Conservation (phyloP, 2,797 vertebrate species). For the Aldrovandia affinis region DNA sequence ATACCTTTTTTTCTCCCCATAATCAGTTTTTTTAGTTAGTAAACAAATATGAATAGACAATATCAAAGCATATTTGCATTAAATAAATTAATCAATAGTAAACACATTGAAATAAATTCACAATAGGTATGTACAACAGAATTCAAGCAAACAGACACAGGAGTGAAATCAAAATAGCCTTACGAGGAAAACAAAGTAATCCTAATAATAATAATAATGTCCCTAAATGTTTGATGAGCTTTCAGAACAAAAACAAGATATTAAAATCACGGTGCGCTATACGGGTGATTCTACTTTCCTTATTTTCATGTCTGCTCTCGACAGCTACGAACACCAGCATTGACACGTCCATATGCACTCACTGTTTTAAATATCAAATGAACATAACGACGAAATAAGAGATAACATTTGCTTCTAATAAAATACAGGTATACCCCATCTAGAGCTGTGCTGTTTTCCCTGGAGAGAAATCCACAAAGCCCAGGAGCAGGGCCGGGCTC, state of each 20-base stretch:
- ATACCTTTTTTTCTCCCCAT: neutral
- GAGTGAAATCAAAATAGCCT: neutral
- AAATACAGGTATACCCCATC: neutral
- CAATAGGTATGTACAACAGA: neutral
- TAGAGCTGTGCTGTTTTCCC: neutral
- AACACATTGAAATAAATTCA: conserved; percentile 10
- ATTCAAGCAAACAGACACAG: neutral
- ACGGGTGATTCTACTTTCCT: neutral
- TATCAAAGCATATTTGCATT: conserved; percentile 14
- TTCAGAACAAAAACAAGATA: neutral
- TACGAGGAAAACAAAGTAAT: no score
- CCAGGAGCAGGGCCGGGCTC: no score
- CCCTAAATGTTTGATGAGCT: neutral
- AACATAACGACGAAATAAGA: neutral
- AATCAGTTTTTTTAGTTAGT: neutral
- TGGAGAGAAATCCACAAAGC: neutral
- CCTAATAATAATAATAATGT: neutral
- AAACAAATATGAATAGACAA: conserved; percentile 16
- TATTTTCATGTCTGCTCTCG: neutral
- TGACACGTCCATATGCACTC: neutral
- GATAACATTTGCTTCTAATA: neutral
- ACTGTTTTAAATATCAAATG: neutral
- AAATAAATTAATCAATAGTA: conserved; percentile 13
- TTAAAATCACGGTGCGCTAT: neutral
- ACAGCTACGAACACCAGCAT: neutral